phyloP scores from a whole-genome alignment of 2,113 vertebrate species.

The Peromyscus maniculatus region DNA sequence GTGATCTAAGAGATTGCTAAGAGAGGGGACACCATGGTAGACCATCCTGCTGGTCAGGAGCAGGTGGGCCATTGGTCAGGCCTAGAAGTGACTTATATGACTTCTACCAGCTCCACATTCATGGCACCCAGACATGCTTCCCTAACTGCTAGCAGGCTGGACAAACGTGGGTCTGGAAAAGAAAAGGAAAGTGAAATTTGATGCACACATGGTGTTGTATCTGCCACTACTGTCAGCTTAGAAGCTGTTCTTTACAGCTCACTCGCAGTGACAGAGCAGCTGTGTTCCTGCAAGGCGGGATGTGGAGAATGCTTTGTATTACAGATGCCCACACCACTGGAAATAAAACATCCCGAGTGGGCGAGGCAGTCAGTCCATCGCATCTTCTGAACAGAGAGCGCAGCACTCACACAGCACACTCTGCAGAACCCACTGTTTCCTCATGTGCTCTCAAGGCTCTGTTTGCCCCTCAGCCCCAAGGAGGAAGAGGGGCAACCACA shows the following conservation, averaged over 20 bases:
- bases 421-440: fast-evolving
- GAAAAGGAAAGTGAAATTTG: background rate
- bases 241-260: background rate
- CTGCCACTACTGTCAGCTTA: background rate
- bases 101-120: fast-evolving
- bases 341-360: background rate
- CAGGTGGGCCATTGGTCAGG: fast-evolving
- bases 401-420: no score
- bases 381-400: background rate
- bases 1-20: background rate
- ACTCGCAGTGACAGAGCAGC: background rate
- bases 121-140: background rate
- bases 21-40: background rate
- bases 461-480: background rate
- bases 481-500: background rate
- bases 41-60: background rate
- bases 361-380: no score
- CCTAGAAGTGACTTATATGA: background rate
- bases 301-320: background rate
- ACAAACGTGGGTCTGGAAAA: background rate
- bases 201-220: background rate
- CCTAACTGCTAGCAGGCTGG: background rate
- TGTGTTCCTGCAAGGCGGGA: background rate
- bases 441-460: background rate
- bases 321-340: background rate